Evolutionary conservation across 2,113 vertebrate species (phyloP).

Genomic region (Myotis brandtii): DNA sequence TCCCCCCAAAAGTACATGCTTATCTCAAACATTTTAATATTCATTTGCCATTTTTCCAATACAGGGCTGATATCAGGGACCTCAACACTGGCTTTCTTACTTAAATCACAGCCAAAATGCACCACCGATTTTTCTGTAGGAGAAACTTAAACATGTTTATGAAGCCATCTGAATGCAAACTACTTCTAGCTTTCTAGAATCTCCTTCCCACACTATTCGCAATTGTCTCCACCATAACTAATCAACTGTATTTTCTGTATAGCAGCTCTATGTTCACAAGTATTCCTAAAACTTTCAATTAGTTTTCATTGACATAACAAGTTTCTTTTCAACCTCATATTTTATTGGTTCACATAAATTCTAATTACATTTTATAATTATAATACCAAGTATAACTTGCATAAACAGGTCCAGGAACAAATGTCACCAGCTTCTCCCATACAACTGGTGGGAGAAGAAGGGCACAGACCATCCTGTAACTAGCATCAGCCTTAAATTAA

Average conservation of each 20-base stretch:
- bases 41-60: neutral
- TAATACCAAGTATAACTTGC: neutral
- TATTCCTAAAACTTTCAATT: constrained; percentile 1
- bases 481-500: neutral
- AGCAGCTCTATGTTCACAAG: neutral
- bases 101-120: neutral
- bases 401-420: neutral
- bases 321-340: constrained; percentile 3
- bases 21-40: neutral
- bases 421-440: neutral
- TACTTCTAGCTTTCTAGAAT: neutral
- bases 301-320: neutral
- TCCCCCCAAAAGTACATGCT: neutral
- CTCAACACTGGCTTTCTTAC: neutral
- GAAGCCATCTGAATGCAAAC: neutral
- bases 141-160: neutral
- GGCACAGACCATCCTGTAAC: neutral
- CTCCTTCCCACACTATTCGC: neutral
- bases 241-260: neutral
- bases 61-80: neutral
- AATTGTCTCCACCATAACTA: too few species aligned
- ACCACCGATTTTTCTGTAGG: neutral
- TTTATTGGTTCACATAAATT: constrained; percentile 34
- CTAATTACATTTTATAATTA: constrained; percentile 47
- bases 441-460: neutral